A percentile compares a stretch with the other conserved stretches of the same genome.
Conservation (phyloP, 2,888 invertebrate species). For the Chloroclystis v-ata region DNA sequence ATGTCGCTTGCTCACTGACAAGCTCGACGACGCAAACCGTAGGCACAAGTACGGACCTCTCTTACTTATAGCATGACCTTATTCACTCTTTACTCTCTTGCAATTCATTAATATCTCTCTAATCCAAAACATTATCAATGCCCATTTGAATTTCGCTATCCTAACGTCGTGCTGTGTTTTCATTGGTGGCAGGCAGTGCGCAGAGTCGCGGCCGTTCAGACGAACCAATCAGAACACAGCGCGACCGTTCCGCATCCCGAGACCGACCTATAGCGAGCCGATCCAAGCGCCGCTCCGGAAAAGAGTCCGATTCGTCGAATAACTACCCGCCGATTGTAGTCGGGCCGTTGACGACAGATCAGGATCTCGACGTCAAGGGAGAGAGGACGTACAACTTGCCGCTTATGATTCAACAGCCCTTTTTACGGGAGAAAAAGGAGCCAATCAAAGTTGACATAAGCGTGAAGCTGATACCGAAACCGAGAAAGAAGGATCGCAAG, state of each 20-base stretch:
- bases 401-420: slow-evolving; percentile 78
- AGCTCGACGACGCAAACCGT: slow-evolving; percentile 91
- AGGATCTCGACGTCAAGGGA: slow-evolving; percentile 68
- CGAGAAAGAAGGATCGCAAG: slow-evolving; percentile 66
- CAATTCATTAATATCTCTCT: slow-evolving; percentile 24
- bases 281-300: slow-evolving; percentile 71
- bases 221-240: slow-evolving; percentile 79
- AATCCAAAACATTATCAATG: slow-evolving; percentile 56
- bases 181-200: slow-evolving; percentile 78
- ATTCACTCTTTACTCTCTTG: slow-evolving; percentile 30
- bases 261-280: slow-evolving; percentile 55
- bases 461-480: slow-evolving; percentile 84
- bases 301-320: slow-evolving; percentile 79
- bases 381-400: slow-evolving; percentile 70
- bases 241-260: slow-evolving; percentile 68
- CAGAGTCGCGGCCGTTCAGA: slow-evolving; percentile 75
- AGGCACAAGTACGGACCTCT: slow-evolving; percentile 88
- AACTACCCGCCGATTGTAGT: slow-evolving; percentile 67
- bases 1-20: slow-evolving; percentile 92
- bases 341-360: slow-evolving; percentile 73
- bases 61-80: slow-evolving; percentile 58
- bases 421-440: slow-evolving; percentile 81
- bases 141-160: slow-evolving; percentile 54
- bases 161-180: slow-evolving; percentile 79
- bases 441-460: slow-evolving; percentile 88